A percentile compares a stretch with the other conserved stretches of the same genome.
Evolutionary conservation across 2,113 vertebrate genomes (phyloP).

Genomic region (Mixornis gularis): DNA sequence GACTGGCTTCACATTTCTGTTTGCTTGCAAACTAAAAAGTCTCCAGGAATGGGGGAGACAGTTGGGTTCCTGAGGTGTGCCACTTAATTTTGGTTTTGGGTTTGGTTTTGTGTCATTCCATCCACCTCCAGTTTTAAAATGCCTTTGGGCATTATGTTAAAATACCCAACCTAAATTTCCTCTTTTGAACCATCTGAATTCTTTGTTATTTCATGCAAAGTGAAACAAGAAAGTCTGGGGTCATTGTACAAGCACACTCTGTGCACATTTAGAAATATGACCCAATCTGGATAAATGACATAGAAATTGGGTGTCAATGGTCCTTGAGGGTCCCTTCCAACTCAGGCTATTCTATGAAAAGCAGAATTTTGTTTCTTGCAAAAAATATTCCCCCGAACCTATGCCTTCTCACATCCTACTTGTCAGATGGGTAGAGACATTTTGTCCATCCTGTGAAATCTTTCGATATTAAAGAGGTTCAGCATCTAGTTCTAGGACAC

Average conservation of each 20-base stretch:
- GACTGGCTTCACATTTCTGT: neutral
- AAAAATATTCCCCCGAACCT: neutral
- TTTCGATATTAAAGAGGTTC: neutral
- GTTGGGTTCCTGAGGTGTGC: fast-evolving
- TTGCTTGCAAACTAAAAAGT: neutral
- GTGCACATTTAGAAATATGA: neutral
- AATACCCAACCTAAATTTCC: neutral
- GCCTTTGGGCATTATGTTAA: neutral
- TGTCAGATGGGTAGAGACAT: neutral
- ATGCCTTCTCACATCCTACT: neutral
- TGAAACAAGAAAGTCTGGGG: neutral
- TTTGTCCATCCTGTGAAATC: neutral
- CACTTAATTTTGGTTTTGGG: neutral
- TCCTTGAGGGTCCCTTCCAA: neutral
- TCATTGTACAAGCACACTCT: neutral
- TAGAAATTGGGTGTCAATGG: fast-evolving
- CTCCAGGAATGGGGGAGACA: neutral
- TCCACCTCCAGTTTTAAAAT: neutral
- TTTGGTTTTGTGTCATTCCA: neutral
- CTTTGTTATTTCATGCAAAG: neutral
- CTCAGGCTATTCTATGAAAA: neutral
- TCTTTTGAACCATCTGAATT: neutral
- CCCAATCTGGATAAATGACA: neutral
- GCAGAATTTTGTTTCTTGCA: neutral
- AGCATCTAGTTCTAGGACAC: neutral